Evolutionary conservation across 2,797 vertebrate species (phyloP).

Genomic region (Hippocampus kuda): DNA sequence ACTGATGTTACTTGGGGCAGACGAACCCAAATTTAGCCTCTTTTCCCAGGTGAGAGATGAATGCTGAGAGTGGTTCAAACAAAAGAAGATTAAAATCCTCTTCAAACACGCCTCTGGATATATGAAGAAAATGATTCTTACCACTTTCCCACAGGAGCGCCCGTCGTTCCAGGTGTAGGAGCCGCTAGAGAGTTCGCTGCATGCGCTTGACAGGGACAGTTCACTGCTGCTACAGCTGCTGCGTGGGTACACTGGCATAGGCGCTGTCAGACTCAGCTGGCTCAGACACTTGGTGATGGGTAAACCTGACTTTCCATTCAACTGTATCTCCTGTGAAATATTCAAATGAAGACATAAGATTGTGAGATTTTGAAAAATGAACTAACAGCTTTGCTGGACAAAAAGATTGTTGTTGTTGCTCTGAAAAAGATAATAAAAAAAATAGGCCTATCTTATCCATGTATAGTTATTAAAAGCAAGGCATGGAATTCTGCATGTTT

Average conservation of each 20-base stretch:
- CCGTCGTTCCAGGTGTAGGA: slow-evolving; percentile 84
- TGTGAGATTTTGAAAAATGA: background rate
- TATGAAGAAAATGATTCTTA: slow-evolving; percentile 29
- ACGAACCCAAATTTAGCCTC: slow-evolving; percentile 79
- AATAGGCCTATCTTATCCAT: background rate
- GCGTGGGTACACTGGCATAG: slow-evolving; percentile 65
- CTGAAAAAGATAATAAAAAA: background rate
- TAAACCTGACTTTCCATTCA: slow-evolving; percentile 67
- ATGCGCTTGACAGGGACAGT: slow-evolving; percentile 83
- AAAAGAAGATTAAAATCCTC: background rate
- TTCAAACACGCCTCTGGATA: background rate
- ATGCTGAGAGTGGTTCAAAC: slow-evolving; percentile 35
- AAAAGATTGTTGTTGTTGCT: background rate
- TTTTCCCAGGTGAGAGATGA: slow-evolving; percentile 82
- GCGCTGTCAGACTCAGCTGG: slow-evolving; percentile 68
- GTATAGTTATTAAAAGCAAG: slow-evolving; percentile 11
- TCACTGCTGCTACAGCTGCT: slow-evolving; percentile 91
- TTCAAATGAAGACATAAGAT: background rate
- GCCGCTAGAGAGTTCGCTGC: slow-evolving; percentile 89
- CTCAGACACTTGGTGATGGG: slow-evolving; percentile 70
- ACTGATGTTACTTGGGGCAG: slow-evolving; percentile 76
- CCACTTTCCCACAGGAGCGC: slow-evolving; percentile 74
- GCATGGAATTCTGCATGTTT: slow-evolving; percentile 7
- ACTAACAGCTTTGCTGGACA: background rate
- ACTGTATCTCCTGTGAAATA: slow-evolving; percentile 68